A percentile compares a stretch with the other conserved stretches of the same genome.
phyloP scores from a whole-genome alignment of 2,113 vertebrate species.

The Lepisosteus oculatus region DNA sequence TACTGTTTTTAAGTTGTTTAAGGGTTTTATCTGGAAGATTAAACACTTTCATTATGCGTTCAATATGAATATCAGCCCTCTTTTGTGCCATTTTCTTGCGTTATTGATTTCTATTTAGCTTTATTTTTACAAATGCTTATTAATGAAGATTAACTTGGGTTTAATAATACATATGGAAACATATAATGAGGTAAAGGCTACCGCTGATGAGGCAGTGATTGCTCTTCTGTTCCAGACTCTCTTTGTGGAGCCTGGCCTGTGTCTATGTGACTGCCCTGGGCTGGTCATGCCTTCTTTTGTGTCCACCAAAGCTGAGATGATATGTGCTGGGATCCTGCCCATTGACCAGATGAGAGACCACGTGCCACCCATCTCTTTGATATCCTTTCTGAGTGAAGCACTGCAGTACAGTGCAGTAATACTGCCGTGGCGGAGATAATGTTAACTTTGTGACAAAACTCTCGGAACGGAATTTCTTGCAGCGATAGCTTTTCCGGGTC shows the following conservation, averaged over 20 bases:
- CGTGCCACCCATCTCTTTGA: conserved; percentile 80
- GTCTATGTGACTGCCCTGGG: conserved; percentile 94
- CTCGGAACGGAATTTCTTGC: too few species aligned
- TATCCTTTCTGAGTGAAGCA: conserved; percentile 74
- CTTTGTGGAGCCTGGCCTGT: conserved; percentile 84
- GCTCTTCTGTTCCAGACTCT: conserved; percentile 73
- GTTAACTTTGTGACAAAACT: too few species aligned
- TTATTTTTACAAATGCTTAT: not conserved
- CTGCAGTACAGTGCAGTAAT: too few species aligned
- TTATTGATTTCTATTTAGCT: too few species aligned
- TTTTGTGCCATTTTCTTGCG: too few species aligned
- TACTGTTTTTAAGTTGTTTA: not conserved
- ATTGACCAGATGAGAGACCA: conserved; percentile 97
- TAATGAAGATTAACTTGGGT: not conserved
- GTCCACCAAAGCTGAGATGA: conserved; percentile 97
- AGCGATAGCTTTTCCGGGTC: too few species aligned
- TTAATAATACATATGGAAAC: not conserved
- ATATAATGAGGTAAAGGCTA: not conserved
- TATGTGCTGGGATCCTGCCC: conserved; percentile 88
- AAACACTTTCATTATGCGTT: too few species aligned
- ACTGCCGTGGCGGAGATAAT: too few species aligned
- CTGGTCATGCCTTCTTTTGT: conserved; percentile 97
- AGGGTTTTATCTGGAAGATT: too few species aligned
- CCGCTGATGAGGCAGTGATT: not conserved
- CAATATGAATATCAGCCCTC: too few species aligned